Evolutionary conservation across 1,140 invertebrate genomes (phyloP).

Genomic region (Caenorhabditis brenneri): DNA sequence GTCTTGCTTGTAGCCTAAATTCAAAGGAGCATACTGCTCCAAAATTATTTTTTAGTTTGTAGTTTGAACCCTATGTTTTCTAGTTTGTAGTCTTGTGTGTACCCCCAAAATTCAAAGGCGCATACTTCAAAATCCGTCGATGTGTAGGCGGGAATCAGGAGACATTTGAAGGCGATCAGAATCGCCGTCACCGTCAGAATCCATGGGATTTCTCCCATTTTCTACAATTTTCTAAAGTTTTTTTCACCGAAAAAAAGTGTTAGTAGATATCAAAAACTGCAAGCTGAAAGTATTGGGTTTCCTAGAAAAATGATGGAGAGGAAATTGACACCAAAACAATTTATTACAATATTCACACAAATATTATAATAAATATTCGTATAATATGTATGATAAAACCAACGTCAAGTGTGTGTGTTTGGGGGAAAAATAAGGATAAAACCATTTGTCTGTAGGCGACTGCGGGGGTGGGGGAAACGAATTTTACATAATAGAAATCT

Average conservation of each 20-base stretch:
- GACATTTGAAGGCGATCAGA: conserved; percentile 57
- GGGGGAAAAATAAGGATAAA: conserved; percentile 11
- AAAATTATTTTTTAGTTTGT: background rate
- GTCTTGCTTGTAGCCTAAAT: too few species aligned
- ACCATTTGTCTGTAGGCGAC: too few species aligned
- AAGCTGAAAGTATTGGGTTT: background rate
- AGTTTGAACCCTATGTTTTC: too few species aligned
- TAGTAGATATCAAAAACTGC: background rate
- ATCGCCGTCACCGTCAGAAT: background rate
- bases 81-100: too few species aligned
- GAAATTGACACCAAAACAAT: background rate
- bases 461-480: background rate
- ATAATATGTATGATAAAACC: conserved; percentile 35
- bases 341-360: conserved; percentile 25
- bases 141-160: conserved; percentile 71
- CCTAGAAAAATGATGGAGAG: background rate
- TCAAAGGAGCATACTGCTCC: too few species aligned
- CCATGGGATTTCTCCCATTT: background rate
- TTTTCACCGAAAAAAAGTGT: background rate
- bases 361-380: conserved; percentile 21
- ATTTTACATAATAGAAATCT: background rate
- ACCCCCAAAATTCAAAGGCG: conserved; percentile 43
- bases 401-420: background rate
- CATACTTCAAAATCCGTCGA: conserved; percentile 76
- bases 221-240: background rate